Conservation (phyloP, 2,888 invertebrate genomes). For the Drosophila quasianomalipes region DNA sequence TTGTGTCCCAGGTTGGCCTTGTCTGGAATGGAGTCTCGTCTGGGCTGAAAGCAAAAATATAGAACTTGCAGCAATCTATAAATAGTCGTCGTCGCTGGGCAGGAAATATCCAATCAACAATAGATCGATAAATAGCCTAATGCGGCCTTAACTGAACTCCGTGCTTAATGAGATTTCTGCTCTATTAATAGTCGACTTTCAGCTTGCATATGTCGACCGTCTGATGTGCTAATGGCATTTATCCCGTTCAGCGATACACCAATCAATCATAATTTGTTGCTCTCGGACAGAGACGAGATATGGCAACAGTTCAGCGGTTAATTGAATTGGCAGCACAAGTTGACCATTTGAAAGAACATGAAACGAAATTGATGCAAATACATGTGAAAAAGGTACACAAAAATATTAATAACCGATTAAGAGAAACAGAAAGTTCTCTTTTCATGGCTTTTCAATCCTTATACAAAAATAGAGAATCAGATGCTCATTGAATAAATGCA, state of each 20-base stretch:
- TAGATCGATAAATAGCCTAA: conserved; percentile 13
- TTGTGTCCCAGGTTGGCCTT: conserved; percentile 28
- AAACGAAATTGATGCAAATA: background rate
- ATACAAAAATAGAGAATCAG: background rate
- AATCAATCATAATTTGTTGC: conserved; percentile 31
- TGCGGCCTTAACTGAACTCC: conserved; percentile 19
- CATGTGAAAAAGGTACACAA: background rate
- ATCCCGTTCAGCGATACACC: conserved; percentile 7
- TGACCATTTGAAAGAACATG: background rate
- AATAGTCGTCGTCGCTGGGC: conserved; percentile 41
- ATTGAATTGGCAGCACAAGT: conserved; percentile 19
- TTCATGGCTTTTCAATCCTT: background rate
- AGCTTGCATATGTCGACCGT: conserved; percentile 7
- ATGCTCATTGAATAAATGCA: background rate
- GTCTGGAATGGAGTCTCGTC: conserved; percentile 2
- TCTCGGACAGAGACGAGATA: conserved; percentile 1
- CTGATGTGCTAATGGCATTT: conserved; percentile 8
- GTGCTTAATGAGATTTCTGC: conserved; percentile 32
- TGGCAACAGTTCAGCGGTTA: conserved; percentile 4
- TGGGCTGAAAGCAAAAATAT: conserved; percentile 61
- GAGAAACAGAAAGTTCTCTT: background rate
- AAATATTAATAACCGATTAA: background rate
- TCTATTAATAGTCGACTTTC: conserved; percentile 30
- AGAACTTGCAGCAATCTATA: conserved; percentile 48
- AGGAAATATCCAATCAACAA: conserved; percentile 36